Percentiles rank a stretch among this genome's conserved stretches.
These are phyloP conservation scores for Chironomus striatipennis DNA, from an alignment of 1,140 invertebrate genomes.

Conservation along the genomic window DNA sequence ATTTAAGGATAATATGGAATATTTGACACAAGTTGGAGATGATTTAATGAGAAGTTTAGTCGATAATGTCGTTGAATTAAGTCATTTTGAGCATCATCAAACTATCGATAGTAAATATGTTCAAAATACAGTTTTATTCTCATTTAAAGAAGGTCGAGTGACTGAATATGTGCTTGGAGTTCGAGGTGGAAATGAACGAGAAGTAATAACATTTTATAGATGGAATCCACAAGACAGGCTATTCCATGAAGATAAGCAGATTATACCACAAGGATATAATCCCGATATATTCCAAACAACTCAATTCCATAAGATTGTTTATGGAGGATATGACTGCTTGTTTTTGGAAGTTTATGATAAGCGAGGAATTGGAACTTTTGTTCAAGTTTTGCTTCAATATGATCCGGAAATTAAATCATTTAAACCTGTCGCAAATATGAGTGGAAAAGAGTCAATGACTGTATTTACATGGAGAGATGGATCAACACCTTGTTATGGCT, in stretches of 20 bases:
- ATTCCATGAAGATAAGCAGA: not conserved
- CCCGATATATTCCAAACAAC: not conserved
- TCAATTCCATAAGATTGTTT: not conserved
- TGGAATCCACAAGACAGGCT: not conserved
- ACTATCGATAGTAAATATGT: not conserved
- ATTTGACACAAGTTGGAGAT: not conserved
- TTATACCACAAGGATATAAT: not conserved
- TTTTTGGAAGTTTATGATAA: not conserved
- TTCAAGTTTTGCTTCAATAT: not conserved
- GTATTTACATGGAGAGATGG: not conserved
- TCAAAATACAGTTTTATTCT: not conserved
- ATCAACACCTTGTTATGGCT: not conserved
- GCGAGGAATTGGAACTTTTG: not conserved
- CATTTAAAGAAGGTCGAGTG: not conserved
- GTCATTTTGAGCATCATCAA: constrained; percentile 13
- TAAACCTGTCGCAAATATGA: not conserved
- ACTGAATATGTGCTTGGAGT: not conserved
- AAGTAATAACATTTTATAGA: not conserved
- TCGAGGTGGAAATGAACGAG: not conserved
- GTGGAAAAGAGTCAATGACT: not conserved
- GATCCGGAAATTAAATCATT: not conserved
- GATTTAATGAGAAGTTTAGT: not conserved
- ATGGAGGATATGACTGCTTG: not conserved
- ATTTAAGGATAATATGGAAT: not conserved
- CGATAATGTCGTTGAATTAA: not conserved